A percentile compares a stretch with the other conserved stretches of the same genome.
phyloP scores from a whole-genome alignment of 2,888 invertebrate species.

The Amphipoea oculea region DNA sequence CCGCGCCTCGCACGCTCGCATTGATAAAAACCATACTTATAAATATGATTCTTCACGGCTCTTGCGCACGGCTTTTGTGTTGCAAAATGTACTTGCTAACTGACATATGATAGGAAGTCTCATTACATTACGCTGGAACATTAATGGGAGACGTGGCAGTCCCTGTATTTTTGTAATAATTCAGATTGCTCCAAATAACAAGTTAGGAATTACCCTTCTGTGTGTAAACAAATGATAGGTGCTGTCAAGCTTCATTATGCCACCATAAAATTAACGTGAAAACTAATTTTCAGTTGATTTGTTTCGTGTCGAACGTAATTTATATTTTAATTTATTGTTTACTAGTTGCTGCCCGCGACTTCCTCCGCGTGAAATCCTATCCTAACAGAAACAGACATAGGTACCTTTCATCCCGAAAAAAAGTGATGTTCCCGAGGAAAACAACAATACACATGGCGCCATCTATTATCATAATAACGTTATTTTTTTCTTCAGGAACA shows the following conservation, averaged over 20 bases:
- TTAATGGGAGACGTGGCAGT: slow-evolving; percentile 32
- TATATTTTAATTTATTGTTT: not conserved
- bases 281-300: not conserved
- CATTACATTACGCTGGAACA: slow-evolving; percentile 47
- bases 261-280: not conserved
- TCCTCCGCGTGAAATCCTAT: too few species aligned
- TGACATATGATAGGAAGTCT: slow-evolving; percentile 61
- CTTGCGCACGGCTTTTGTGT: slow-evolving; percentile 66
- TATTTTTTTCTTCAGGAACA: too few species aligned
- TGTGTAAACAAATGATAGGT: slow-evolving; percentile 2
- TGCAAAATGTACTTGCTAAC: slow-evolving; percentile 62
- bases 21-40: slow-evolving; percentile 79
- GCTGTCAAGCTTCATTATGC: not conserved
- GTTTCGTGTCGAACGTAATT: slow-evolving; percentile 11
- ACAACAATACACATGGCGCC: too few species aligned
- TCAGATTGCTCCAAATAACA: not conserved
- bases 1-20: slow-evolving; percentile 59
- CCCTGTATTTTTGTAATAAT: slow-evolving; percentile 14
- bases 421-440: too few species aligned
- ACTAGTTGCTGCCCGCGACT: too few species aligned
- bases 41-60: slow-evolving; percentile 79
- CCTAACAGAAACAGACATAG: too few species aligned
- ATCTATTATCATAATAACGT: too few species aligned
- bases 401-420: too few species aligned
- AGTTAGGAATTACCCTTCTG: not conserved